phyloP scores from a whole-genome alignment of 2,888 invertebrate genomes.

The Rhagonycha lutea region DNA sequence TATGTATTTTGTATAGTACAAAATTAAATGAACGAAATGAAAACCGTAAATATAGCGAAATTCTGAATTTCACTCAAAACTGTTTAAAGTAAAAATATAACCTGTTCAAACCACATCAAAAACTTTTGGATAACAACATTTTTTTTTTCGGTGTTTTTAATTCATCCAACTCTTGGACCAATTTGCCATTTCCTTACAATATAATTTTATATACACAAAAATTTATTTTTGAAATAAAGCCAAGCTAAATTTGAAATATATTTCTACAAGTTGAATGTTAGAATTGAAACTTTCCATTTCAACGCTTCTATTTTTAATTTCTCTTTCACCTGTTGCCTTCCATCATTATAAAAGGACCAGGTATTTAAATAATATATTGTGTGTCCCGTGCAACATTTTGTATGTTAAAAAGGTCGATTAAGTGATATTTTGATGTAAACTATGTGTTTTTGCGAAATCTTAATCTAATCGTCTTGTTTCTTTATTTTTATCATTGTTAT shows the following conservation, averaged over 20 bases:
- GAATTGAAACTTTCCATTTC: slow-evolving; percentile 5
- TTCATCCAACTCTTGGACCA: neutral
- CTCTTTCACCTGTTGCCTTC: slow-evolving; percentile 8
- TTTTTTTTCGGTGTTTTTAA: neutral
- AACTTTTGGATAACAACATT: neutral
- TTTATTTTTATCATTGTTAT: neutral
- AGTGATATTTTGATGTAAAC: neutral
- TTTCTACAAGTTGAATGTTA: neutral
- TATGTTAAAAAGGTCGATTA: neutral
- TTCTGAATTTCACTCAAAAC: neutral
- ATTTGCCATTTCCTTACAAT: neutral
- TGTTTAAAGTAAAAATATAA: neutral
- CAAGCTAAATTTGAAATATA: neutral
- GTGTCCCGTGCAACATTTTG: neutral
- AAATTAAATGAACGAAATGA: neutral
- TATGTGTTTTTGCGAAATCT: neutral
- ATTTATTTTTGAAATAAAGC: neutral
- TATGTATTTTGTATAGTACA: neutral
- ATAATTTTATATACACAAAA: neutral
- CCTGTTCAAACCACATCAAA: neutral
- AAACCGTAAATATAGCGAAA: neutral
- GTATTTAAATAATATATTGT: neutral
- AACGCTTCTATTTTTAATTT: slow-evolving; percentile 8
- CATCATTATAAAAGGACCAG: neutral
- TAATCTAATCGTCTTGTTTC: neutral